phyloP scores from a whole-genome alignment of 1,140 invertebrate genomes.

The Polypedilum pembai region DNA sequence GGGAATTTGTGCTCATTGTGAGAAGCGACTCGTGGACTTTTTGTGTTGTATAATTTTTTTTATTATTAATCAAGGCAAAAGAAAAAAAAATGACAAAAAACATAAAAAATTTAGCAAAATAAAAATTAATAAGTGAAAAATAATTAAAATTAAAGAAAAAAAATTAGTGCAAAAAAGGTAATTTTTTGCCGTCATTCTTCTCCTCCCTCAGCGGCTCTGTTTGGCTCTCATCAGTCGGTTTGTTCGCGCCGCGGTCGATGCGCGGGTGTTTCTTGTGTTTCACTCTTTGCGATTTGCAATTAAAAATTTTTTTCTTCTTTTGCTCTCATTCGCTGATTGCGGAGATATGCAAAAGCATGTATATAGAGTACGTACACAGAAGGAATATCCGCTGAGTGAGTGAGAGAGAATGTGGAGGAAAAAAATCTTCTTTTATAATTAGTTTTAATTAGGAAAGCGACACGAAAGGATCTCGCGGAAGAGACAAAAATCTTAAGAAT shows the following conservation, averaged over 20 bases:
- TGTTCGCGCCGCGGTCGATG: slow-evolving; percentile 3
- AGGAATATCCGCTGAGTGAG: too few relatives aligned
- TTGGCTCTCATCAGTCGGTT: background rate
- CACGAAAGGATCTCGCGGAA: slow-evolving; percentile 8
- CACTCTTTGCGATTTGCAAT: slow-evolving; percentile 11
- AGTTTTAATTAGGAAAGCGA: slow-evolving; percentile 13
- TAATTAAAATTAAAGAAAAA: background rate
- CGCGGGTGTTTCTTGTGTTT: slow-evolving; percentile 15
- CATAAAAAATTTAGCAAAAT: background rate
- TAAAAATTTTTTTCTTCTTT: slow-evolving; percentile 19
- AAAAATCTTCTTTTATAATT: slow-evolving; percentile 5
- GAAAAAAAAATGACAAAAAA: background rate
- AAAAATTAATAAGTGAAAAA: slow-evolving; percentile 3
- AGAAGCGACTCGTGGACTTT: slow-evolving; percentile 10
- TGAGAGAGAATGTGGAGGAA: background rate
- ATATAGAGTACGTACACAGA: too few relatives aligned
- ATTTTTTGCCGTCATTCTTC: background rate
- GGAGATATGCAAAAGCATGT: background rate
- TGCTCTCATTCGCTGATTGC: slow-evolving; percentile 16
- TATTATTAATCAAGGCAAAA: background rate
- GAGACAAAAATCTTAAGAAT: background rate
- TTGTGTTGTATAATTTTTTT: slow-evolving; percentile 9
- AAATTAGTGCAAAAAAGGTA: background rate
- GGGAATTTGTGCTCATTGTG: slow-evolving; percentile 16
- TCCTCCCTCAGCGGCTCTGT: too few relatives aligned